Conservation (phyloP, 2,113 vertebrate genomes). For the Gyps fulvus region DNA sequence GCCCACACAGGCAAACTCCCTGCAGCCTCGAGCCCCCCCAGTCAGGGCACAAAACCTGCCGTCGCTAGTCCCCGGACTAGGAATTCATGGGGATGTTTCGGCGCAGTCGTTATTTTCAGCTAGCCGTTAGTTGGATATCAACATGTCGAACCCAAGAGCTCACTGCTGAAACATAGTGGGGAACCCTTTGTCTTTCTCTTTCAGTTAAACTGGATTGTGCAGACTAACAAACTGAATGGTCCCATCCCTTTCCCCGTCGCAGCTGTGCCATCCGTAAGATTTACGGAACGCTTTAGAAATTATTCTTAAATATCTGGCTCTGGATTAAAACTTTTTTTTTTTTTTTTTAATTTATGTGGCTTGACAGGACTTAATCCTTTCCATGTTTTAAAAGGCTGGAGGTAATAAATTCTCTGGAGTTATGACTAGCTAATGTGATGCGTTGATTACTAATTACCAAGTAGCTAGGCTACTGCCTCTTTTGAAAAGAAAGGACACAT, state of each 20-base stretch:
- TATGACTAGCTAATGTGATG: neutral
- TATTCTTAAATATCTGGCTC: neutral
- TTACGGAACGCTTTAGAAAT: neutral
- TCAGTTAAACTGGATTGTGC: neutral
- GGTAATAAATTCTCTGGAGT: neutral
- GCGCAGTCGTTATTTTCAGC: neutral
- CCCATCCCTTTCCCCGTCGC: neutral
- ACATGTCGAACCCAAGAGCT: neutral
- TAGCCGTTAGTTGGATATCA: neutral
- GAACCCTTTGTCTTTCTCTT: neutral
- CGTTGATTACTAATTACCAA: slow-evolving; percentile 12
- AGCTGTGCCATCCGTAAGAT: neutral
- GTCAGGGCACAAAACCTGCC: neutral
- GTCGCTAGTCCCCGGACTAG: neutral
- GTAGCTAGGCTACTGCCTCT: neutral
- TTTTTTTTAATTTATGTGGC: neutral
- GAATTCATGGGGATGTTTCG: neutral
- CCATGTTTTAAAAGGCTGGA: neutral
- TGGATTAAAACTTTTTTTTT: neutral
- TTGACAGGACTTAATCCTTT: neutral
- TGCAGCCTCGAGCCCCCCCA: accelerated
- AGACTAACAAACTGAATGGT: neutral
- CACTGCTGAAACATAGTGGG: neutral
- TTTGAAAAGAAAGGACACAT: slow-evolving; percentile 16
- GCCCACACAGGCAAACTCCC: accelerated